These are phyloP conservation scores for Thripadectes ignobilis DNA, from an alignment of 2,797 vertebrate genomes.

Conservation along the genomic window DNA sequence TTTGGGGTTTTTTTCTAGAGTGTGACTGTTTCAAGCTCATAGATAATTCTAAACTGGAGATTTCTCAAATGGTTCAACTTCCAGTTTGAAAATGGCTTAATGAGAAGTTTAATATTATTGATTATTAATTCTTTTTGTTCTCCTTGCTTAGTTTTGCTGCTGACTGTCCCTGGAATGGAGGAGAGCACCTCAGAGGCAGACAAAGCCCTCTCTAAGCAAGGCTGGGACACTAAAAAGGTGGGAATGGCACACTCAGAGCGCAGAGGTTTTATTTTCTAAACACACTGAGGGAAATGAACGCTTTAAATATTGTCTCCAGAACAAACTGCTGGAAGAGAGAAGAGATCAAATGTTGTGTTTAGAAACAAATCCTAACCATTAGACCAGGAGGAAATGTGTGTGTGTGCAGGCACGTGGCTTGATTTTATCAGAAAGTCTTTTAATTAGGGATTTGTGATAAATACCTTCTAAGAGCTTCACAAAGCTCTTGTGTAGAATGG, in stretches of 20 bases:
- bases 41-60: background rate
- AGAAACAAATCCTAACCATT: background rate
- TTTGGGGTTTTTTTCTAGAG: background rate
- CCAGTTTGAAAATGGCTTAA: background rate
- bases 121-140: background rate
- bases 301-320: background rate
- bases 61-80: background rate
- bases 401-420: background rate
- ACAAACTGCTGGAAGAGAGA: background rate
- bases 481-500: background rate
- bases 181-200: constrained; percentile 85
- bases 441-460: background rate
- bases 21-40: background rate
- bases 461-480: background rate
- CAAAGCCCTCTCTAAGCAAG: constrained; percentile 86
- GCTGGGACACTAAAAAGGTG: constrained; percentile 94
- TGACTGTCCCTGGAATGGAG: constrained; percentile 93
- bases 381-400: background rate
- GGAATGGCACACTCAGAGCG: background rate
- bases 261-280: background rate
- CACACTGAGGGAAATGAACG: background rate
- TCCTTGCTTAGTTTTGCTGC: constrained; percentile 81
- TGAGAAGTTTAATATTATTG: background rate
- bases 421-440: background rate
- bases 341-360: background rate